phyloP scores from a whole-genome alignment of 2,888 invertebrate species.

The Nomada hirtipes region DNA sequence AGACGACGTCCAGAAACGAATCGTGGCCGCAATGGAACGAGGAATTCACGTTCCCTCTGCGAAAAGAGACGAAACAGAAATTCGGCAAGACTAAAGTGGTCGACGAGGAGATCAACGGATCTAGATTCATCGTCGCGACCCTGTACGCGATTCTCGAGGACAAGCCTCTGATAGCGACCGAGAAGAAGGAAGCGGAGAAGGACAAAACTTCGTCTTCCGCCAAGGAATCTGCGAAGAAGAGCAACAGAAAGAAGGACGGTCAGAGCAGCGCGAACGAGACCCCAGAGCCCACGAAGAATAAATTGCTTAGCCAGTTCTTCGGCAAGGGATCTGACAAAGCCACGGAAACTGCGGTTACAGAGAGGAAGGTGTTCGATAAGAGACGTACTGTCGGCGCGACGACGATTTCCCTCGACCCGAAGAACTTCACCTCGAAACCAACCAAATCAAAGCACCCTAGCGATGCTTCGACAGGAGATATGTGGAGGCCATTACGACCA shows the following conservation, averaged over 20 bases:
- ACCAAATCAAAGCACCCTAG: conserved; percentile 84
- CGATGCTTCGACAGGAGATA: conserved; percentile 88
- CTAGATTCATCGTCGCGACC: conserved; percentile 88
- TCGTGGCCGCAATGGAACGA: conserved; percentile 93
- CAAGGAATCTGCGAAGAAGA: conserved; percentile 77
- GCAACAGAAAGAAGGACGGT: conserved; percentile 74
- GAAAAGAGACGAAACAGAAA: conserved; percentile 85
- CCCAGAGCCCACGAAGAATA: conserved; percentile 83
- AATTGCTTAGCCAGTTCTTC: conserved; percentile 85
- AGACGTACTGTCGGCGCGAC: conserved; percentile 89
- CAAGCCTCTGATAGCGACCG: conserved; percentile 83
- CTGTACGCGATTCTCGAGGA: conserved; percentile 89
- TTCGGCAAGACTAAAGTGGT: conserved; percentile 85
- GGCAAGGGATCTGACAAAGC: conserved; percentile 85
- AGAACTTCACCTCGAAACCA: conserved; percentile 87
- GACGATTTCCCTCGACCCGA: conserved; percentile 88
- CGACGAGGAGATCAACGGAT: conserved; percentile 87
- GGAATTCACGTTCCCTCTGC: conserved; percentile 90
- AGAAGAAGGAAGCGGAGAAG: conserved; percentile 79
- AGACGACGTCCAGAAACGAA: conserved; percentile 90
- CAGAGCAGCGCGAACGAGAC: conserved; percentile 58
- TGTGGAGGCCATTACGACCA: conserved; percentile 89
- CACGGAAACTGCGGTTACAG: conserved; percentile 84
- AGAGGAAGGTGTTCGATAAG: conserved; percentile 86
- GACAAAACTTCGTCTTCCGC: conserved; percentile 80